These are phyloP conservation scores for Bombylius major DNA, from an alignment of 2,888 invertebrate species.

Conservation along the genomic window DNA sequence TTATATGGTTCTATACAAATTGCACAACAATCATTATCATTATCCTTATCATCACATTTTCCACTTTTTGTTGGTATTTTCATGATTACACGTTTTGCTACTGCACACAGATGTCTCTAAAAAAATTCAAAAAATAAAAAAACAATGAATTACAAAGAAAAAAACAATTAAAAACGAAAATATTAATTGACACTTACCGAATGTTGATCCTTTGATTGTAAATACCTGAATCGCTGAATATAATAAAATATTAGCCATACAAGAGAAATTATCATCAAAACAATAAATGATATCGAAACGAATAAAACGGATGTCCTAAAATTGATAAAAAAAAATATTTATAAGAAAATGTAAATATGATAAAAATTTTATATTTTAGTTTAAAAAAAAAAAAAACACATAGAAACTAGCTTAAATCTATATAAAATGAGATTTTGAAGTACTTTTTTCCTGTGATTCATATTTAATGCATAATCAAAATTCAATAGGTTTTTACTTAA, in stretches of 20 bases:
- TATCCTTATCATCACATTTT: slow-evolving; percentile 74
- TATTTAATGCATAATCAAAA: too few species aligned
- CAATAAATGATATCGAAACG: slow-evolving; percentile 90
- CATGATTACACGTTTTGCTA: slow-evolving; percentile 86
- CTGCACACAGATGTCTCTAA: slow-evolving; percentile 78
- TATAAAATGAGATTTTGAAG: too few species aligned
- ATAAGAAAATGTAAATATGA: neutral
- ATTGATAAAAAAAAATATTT: slow-evolving; percentile 19
- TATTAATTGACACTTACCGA: slow-evolving; percentile 52
- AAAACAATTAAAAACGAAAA: neutral
- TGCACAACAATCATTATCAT: slow-evolving; percentile 84
- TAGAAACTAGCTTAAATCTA: too few species aligned
- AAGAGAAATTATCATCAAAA: slow-evolving; percentile 86
- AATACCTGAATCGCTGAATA: slow-evolving; percentile 85
- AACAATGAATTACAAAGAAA: neutral
- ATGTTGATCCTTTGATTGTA: slow-evolving; percentile 87
- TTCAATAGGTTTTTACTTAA: too few species aligned
- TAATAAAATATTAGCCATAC: slow-evolving; percentile 96
- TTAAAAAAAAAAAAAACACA: too few species aligned
- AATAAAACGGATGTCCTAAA: slow-evolving; percentile 83
- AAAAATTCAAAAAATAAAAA: slow-evolving; percentile 25
- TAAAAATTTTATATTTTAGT: too few species aligned
- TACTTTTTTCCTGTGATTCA: too few species aligned
- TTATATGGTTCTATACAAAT: slow-evolving; percentile 91
- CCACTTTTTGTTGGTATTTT: slow-evolving; percentile 85